Conservation (phyloP, 2,888 invertebrate genomes). For the Balanococcus diminutus region DNA sequence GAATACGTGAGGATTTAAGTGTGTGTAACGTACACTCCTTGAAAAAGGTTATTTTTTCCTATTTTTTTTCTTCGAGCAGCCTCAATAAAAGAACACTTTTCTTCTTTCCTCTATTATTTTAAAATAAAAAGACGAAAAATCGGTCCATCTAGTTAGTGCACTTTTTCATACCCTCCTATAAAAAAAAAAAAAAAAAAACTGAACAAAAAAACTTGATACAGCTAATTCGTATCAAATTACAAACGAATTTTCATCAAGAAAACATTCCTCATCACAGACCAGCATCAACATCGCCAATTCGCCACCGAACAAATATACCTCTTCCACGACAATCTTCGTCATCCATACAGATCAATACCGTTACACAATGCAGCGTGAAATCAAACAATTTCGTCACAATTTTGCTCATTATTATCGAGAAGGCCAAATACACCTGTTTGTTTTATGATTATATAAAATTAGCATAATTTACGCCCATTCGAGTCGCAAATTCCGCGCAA, state of each 20-base stretch:
- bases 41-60: no score
- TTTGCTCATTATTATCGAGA: conserved; percentile 19
- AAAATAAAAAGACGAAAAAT: no score
- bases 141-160: no score
- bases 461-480: conserved; percentile 1
- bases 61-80: no score
- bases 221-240: no score
- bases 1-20: neutral
- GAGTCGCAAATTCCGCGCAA: neutral
- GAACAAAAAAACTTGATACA: no score
- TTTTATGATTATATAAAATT: conserved; percentile 27
- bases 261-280: no score
- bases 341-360: neutral
- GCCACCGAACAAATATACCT: neutral
- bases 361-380: conserved; percentile 24
- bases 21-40: no score
- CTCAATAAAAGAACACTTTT: no score
- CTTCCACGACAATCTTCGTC: neutral
- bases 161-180: no score
- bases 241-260: neutral
- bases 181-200: no score
- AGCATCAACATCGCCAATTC: neutral
- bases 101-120: no score
- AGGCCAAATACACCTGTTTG: conserved; percentile 26
- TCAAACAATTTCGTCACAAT: conserved; percentile 3